Base-by-base conservation (phyloP, 2,888 invertebrate species). In the Leptinotarsa juncta region DNA sequence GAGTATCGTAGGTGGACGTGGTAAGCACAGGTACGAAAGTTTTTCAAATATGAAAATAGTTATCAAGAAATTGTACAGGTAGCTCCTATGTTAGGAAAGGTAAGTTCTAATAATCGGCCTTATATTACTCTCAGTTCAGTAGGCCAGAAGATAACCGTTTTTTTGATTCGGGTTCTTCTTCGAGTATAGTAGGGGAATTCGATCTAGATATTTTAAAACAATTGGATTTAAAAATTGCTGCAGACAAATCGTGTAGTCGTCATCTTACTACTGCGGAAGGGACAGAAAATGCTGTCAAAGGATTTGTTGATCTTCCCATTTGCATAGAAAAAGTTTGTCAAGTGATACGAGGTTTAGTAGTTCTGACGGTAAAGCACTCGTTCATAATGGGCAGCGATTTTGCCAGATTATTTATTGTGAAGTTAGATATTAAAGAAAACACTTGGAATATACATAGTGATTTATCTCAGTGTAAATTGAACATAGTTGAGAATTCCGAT, bases 311-410 rank as follows among this genome's bases (percentile, higher is more conserved):
- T 23, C 26, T 60, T 15, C 32, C 60, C 60, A 60, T 60, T 60
- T 60, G 60, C 26, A 7, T 60, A 16, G 32, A 15, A 26, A 26
- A 60, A 3, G 60, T 26, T 15, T 60, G 23, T 60, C 60, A 5
- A 26, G 32, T 60, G 12, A 26, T 14, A 16, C 32, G 14, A 60
- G 60, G 7, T 18, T 55, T 1, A 55, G 15, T 10, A 15, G 15
- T 55, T n/a, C 55, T 12, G n/a, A 26, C 32, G 23, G n/a, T 60
- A 15, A 14, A 26, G 60, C 60, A 60, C 14, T 60, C 23, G 10
- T 60, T 60, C 16, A 60, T 60, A 3, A 32, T 60, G 60, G 60
- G 60, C 14, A 60, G 60, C 26, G 60, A 60, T 23, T 60, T 60
- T 26, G 60, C 60, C 1, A 26, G 26, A 26, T 16, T 16, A 14